Evolutionary conservation across 2,888 invertebrate species (phyloP).

Genomic region (Odontocerum albicorne): DNA sequence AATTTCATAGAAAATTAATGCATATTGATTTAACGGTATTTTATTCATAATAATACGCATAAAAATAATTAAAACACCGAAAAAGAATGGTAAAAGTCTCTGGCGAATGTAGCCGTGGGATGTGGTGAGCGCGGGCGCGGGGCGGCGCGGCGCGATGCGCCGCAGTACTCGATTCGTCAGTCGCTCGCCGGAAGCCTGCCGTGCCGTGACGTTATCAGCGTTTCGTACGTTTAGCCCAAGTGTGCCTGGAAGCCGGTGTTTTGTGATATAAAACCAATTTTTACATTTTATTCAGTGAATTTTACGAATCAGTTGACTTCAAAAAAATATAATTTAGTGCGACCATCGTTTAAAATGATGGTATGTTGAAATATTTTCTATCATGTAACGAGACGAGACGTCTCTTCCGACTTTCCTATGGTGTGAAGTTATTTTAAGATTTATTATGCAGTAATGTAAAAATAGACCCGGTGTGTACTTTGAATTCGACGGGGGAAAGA

Average conservation of each 20-base stretch:
- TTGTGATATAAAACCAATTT: constrained; percentile 3
- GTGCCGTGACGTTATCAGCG: constrained; percentile 1
- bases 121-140: constrained; percentile 23
- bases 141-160: constrained; percentile 20
- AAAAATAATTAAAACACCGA: no score
- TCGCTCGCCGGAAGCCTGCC: constrained; percentile 23
- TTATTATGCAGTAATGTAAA: constrained; percentile 27
- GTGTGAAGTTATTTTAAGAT: constrained; percentile 31
- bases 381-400: background rate
- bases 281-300: constrained; percentile 5
- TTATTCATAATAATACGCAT: no score
- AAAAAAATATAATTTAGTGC: constrained; percentile 1
- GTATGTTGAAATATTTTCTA: constrained; percentile 18
- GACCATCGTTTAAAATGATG: constrained; percentile 8
- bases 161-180: constrained; percentile 20
- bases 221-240: background rate
- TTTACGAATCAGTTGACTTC: background rate
- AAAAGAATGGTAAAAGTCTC: no score
- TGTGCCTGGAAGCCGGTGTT: constrained; percentile 13
- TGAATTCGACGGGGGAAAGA: background rate
- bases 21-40: no score
- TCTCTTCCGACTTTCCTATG: background rate
- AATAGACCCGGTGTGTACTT: constrained; percentile 20
- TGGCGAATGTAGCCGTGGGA: no score
- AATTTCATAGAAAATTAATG: no score